Base-by-base conservation (phyloP, 2,113 vertebrate genomes). In the Atlantisia rogersi region DNA sequence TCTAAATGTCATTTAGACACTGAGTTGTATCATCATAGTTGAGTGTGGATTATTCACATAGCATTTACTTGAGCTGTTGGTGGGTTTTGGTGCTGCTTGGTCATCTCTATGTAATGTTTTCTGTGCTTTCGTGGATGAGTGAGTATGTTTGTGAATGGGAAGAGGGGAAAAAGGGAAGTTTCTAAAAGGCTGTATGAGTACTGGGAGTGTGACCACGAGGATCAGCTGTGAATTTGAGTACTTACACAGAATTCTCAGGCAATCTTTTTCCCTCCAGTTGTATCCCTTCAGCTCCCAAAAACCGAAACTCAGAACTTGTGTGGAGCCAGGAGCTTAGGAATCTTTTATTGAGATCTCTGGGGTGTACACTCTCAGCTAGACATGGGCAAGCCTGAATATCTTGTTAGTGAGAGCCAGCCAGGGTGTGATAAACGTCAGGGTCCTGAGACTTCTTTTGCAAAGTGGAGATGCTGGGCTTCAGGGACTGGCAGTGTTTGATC, bases 31-130 rank as follows among this genome's bases (percentile, higher is more conserved):
- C 62, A 94, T 69, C 62, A 19, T 15, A 29, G 15, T 31, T 65
- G 58, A 82, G 62, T 44, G 37, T 50, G 48, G 80, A 50, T 95
- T 92, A 76, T 65, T 91, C 70, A 90, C 40, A 40, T 60, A 53
- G 39, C 3, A 0, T 75, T 90, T 77, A 22, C 42, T 86, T 78
- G 28, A n/a, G 50, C n/a, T 80, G 26, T 76, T 82, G 86, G 28
- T 70, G 90, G 5, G 16, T 39, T 88, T 67, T 87, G n/a, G 28
- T 87, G 59, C 56, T 90, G 53, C 71, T 93, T 86, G 65, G 20
- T 69, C 53, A 86, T 44, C 65, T 86, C 3, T 0, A 37, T 75
- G 17, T 24, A 58, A 78, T 28, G 25, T 22, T 0, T 12, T 90
- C 56, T 82, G 21, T 2, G 5, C 77, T 87, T 91, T 76, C n/a